Percentiles rank a stretch among this genome's conserved stretches.
phyloP scores from a whole-genome alignment of 2,113 vertebrate species.

The Phylloscopus whistleri region DNA sequence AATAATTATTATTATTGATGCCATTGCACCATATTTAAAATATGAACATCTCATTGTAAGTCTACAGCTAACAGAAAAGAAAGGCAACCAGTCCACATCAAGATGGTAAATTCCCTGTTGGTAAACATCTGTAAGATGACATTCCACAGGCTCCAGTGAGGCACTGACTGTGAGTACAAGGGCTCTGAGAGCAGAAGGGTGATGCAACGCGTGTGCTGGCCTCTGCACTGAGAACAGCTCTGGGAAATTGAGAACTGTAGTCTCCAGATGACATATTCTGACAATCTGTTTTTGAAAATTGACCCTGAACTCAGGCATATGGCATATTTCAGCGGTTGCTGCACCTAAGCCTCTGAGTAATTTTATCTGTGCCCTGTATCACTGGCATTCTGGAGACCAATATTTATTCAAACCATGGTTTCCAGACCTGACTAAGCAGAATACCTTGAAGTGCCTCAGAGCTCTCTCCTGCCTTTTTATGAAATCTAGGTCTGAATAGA shows the following conservation, averaged over 20 bases:
- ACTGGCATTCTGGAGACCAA: not conserved
- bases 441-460: not conserved
- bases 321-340: not conserved
- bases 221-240: not conserved
- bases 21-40: slow-evolving; percentile 60
- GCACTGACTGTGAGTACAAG: not conserved
- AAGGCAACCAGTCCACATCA: not conserved
- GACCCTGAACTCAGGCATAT: not conserved
- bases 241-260: not conserved
- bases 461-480: not conserved
- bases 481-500: not conserved
- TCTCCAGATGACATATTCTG: not conserved
- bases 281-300: not conserved
- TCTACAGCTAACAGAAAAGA: not conserved
- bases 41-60: slow-evolving; percentile 5
- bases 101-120: not conserved
- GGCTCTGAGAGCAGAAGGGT: not conserved
- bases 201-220: not conserved
- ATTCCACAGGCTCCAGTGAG: not conserved
- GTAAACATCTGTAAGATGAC: not conserved
- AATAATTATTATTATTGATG: slow-evolving; percentile 72
- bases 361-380: not conserved
- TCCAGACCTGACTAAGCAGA: not conserved
- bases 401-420: not conserved
- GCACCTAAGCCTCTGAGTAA: not conserved